phyloP scores from a whole-genome alignment of 2,113 vertebrate genomes.

The Tamias sibiricus region DNA sequence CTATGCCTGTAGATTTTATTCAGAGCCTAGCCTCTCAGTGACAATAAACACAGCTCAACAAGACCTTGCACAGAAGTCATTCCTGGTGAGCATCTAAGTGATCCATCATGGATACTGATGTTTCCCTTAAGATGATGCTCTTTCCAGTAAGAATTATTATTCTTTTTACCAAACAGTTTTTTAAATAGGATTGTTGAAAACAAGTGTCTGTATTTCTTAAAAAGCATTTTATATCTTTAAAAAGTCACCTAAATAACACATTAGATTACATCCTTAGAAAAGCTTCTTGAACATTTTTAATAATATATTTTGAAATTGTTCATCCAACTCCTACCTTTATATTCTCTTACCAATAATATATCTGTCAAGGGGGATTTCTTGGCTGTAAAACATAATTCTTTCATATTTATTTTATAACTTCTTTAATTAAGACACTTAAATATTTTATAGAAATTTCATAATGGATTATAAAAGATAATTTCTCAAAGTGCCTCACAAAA shows the following conservation, averaged over 20 bases:
- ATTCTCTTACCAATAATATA: not conserved
- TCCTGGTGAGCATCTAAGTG: not conserved
- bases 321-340: not conserved
- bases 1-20: not conserved
- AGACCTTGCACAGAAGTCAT: not conserved
- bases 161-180: not conserved
- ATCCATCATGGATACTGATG: not conserved
- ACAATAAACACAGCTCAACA: not conserved
- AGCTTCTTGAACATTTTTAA: conserved; percentile 17
- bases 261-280: conserved; percentile 23
- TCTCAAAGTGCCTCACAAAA: conserved; percentile 28
- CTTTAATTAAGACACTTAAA: conserved; percentile 20
- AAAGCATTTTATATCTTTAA: not conserved
- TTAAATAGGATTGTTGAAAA: not conserved
- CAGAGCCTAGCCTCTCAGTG: not conserved
- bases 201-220: not conserved
- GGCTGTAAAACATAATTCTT: not conserved
- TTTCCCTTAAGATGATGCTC: not conserved
- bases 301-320: conserved; percentile 4
- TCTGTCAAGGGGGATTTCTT: not conserved
- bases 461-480: conserved; percentile 18
- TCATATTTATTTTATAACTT: not conserved
- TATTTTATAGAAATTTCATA: conserved; percentile 18
- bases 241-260: not conserved
- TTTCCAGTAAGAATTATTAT: conserved; percentile 15